These are phyloP conservation scores for Merodon equestris DNA, from an alignment of 2,888 invertebrate genomes.

Conservation along the genomic window DNA sequence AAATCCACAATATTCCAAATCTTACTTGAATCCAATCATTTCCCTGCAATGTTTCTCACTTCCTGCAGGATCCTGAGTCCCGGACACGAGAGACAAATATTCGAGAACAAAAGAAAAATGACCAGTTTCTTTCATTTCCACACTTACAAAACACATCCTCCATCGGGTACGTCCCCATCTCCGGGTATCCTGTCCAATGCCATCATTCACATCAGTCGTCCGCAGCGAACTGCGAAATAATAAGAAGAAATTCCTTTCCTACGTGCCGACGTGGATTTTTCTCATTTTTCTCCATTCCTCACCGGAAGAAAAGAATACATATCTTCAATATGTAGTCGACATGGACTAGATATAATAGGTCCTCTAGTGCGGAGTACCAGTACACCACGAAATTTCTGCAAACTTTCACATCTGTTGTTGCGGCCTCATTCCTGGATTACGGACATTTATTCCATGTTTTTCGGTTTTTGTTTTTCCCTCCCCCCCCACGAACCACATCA, in stretches of 20 bases:
- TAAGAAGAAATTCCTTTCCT: constrained; percentile 65
- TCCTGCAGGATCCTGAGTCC: too few species aligned
- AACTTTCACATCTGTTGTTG: constrained; percentile 50
- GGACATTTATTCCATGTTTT: constrained; percentile 1
- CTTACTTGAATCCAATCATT: too few species aligned
- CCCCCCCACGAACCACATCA: constrained; percentile 37
- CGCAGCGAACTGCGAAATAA: constrained; percentile 62
- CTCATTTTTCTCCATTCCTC: too few species aligned
- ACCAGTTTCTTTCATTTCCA: too few species aligned
- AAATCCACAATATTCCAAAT: too few species aligned
- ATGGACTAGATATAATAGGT: constrained; percentile 13
- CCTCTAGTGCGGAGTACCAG: constrained; percentile 11
- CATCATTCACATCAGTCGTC: constrained; percentile 43
- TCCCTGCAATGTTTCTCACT: too few species aligned
- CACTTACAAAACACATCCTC: neutral
- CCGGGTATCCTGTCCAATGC: constrained; percentile 1
- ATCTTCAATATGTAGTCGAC: constrained; percentile 34
- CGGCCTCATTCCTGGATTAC: constrained; percentile 22
- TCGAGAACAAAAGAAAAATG: constrained; percentile 1
- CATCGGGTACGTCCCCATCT: neutral
- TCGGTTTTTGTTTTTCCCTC: constrained; percentile 57
- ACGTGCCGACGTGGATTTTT: constrained; percentile 57
- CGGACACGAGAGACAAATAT: constrained; percentile 25
- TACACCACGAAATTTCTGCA: constrained; percentile 52
- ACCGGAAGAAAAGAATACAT: constrained; percentile 3